A percentile compares a stretch with the other conserved stretches of the same genome.
Conservation (phyloP, 2,113 vertebrate genomes). For the Genyomyrus donnyi region DNA sequence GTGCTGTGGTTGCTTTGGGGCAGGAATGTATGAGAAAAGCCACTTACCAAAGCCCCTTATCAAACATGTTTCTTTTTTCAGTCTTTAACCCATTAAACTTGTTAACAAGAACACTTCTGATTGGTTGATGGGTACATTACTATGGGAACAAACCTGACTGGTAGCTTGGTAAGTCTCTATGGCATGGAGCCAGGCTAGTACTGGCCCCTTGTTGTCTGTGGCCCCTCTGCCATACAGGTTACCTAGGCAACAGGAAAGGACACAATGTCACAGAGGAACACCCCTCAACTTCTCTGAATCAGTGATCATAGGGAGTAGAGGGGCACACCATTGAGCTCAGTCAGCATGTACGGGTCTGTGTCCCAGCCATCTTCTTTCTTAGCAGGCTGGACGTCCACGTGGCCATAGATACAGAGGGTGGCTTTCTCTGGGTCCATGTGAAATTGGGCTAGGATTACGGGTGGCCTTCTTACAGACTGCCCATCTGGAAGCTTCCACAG, state of each 20-base stretch:
- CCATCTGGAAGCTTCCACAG: slow-evolving; percentile 51
- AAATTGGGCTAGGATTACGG: slow-evolving; percentile 58
- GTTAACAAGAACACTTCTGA: neutral
- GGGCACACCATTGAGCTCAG: slow-evolving; percentile 54
- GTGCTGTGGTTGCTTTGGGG: neutral
- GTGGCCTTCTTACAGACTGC: slow-evolving; percentile 50
- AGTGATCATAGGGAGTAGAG: neutral
- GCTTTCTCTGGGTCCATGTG: slow-evolving; percentile 50
- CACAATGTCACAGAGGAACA: neutral
- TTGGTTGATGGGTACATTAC: neutral
- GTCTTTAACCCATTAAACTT: neutral
- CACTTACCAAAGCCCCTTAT: neutral
- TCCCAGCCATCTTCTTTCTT: slow-evolving; percentile 60
- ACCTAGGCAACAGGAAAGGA: slow-evolving; percentile 41
- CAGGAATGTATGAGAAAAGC: neutral
- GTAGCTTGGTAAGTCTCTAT: slow-evolving; percentile 52
- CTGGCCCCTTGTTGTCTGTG: slow-evolving; percentile 70
- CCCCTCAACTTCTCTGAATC: neutral
- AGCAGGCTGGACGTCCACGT: slow-evolving; percentile 68
- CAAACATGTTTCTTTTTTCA: neutral
- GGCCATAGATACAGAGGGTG: slow-evolving; percentile 68
- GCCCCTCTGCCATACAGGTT: slow-evolving; percentile 67
- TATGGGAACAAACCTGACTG: slow-evolving; percentile 45
- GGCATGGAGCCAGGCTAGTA: slow-evolving; percentile 66
- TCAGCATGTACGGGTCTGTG: slow-evolving; percentile 54